These are phyloP conservation scores for Lacanobia wlatinum DNA, from an alignment of 2,888 invertebrate genomes.

Conservation along the genomic window DNA sequence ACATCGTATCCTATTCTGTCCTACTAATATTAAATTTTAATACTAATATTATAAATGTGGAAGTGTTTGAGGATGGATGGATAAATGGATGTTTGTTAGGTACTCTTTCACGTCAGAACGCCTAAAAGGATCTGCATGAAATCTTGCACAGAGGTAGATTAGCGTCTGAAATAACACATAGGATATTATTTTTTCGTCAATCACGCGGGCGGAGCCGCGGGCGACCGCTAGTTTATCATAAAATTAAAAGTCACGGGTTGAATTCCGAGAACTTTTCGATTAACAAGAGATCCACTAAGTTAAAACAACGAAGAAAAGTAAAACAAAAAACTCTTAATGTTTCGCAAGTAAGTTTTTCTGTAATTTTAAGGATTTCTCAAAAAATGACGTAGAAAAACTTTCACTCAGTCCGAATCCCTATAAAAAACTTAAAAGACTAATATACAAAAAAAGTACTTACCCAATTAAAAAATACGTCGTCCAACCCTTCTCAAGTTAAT, in stretches of 20 bases:
- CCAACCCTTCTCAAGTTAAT: slow-evolving; percentile 29
- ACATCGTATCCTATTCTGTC: no score
- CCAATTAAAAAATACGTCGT: slow-evolving; percentile 11
- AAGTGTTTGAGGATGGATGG: no score
- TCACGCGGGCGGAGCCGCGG: no score
- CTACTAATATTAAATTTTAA: no score
- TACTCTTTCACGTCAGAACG: no score
- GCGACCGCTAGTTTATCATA: background rate
- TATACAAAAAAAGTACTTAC: background rate
- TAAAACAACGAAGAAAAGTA: slow-evolving; percentile 12
- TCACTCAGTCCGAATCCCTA: background rate
- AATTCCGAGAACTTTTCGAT: background rate
- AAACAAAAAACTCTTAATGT: background rate
- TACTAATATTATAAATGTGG: no score
- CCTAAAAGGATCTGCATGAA: no score
- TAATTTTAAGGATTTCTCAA: background rate
- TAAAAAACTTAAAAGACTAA: background rate
- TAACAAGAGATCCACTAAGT: background rate
- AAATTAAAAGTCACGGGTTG: background rate
- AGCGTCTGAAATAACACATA: no score
- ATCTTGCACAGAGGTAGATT: no score
- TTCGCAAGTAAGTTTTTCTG: background rate
- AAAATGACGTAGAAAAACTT: background rate
- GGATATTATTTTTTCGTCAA: no score
- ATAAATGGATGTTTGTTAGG: no score